Evolutionary conservation across 2,797 vertebrate species (phyloP).

Genomic region (Calcarius lapponicus): DNA sequence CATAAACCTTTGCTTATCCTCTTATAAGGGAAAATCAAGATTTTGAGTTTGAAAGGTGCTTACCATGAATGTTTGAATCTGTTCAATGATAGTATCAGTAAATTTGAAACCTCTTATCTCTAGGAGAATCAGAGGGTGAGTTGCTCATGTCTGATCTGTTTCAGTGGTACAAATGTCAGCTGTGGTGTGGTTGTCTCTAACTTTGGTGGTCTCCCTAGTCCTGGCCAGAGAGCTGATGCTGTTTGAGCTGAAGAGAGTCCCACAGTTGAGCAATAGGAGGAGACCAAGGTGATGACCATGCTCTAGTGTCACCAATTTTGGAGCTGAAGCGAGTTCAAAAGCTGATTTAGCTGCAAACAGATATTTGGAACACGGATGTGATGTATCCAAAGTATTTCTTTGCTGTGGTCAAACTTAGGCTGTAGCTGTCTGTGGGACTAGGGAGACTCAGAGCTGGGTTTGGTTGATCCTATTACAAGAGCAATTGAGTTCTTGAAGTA

Average conservation of each 20-base stretch:
- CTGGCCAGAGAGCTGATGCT: background rate
- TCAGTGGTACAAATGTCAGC: background rate
- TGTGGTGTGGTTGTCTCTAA: rapidly evolving
- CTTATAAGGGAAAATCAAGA: background rate
- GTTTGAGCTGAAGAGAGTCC: background rate
- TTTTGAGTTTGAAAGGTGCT: background rate
- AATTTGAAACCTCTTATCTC: background rate
- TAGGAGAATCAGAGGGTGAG: background rate
- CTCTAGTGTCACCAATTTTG: background rate
- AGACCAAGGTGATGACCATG: rapidly evolving
- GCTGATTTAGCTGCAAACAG: background rate
- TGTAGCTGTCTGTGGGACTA: background rate
- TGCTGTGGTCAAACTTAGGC: background rate
- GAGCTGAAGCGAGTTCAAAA: background rate
- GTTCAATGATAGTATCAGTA: background rate
- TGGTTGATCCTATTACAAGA: background rate
- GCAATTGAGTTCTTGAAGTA: background rate
- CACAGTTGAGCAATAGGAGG: background rate
- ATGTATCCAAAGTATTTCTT: background rate
- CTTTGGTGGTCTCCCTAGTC: background rate
- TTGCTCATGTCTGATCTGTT: background rate
- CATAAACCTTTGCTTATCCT: background rate
- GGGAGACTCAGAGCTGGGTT: background rate
- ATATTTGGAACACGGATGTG: background rate
- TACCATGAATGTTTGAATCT: background rate